phyloP scores from a whole-genome alignment of 2,888 invertebrate species.

The Nipponacmea schrenckii region DNA sequence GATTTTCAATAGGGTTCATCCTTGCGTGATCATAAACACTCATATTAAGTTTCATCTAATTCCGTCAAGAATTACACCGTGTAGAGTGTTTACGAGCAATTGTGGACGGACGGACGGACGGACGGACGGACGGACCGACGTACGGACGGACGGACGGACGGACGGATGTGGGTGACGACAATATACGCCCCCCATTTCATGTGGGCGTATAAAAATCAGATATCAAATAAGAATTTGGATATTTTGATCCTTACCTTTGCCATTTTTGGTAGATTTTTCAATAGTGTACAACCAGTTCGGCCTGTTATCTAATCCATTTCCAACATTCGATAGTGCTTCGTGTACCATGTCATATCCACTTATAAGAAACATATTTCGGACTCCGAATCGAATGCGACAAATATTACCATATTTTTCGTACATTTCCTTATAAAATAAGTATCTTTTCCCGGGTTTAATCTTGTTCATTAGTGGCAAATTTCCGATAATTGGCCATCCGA shows the following conservation, averaged over 20 bases:
- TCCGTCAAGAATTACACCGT: too few relatives aligned
- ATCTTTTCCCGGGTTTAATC: conserved; percentile 1
- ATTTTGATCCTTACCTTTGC: background rate
- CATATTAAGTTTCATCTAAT: too few relatives aligned
- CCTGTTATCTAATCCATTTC: background rate
- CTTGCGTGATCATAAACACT: too few relatives aligned
- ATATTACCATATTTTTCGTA: background rate
- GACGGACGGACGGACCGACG: too few relatives aligned
- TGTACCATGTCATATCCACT: background rate
- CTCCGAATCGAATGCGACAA: background rate
- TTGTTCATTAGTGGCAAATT: background rate
- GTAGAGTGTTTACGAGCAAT: too few relatives aligned
- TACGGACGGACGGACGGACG: too few relatives aligned
- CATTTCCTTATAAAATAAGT: background rate
- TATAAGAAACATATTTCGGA: background rate
- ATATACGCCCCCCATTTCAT: too few relatives aligned
- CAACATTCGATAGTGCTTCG: background rate
- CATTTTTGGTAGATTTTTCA: background rate
- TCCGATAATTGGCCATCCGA: background rate
- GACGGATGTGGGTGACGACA: too few relatives aligned
- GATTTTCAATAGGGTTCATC: too few relatives aligned
- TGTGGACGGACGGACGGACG: too few relatives aligned
- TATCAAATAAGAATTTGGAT: too few relatives aligned
- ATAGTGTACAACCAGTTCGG: background rate
- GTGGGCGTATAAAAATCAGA: too few relatives aligned